phyloP scores from a whole-genome alignment of 2,888 invertebrate species.

The Tipula helvola region DNA sequence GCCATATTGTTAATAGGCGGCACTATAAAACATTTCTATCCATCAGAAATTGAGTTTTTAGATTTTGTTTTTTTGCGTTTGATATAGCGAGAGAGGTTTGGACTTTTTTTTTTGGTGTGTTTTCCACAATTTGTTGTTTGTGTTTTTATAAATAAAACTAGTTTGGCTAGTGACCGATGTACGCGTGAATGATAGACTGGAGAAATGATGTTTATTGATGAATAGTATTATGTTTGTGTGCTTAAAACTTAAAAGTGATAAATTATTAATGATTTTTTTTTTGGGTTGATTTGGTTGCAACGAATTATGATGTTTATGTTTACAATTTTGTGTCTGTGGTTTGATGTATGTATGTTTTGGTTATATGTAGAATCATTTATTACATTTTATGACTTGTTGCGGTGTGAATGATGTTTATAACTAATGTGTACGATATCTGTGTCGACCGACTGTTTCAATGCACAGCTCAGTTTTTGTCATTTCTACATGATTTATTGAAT shows the following conservation, averaged over 20 bases:
- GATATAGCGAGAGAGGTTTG: background rate
- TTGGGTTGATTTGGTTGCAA: background rate
- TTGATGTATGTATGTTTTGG: background rate
- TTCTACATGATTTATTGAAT: background rate
- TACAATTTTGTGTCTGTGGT: background rate
- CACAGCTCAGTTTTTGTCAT: background rate
- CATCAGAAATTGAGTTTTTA: slow-evolving; percentile 12
- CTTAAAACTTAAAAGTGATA: background rate
- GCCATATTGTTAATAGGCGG: slow-evolving; percentile 30
- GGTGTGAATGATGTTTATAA: background rate
- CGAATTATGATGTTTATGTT: slow-evolving; percentile 4
- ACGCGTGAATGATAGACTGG: background rate
- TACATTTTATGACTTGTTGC: background rate
- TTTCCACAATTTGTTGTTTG: background rate
- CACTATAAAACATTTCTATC: slow-evolving; percentile 16
- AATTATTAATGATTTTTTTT: background rate
- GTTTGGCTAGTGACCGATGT: background rate
- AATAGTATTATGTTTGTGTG: background rate
- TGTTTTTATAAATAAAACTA: background rate
- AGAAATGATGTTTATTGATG: background rate
- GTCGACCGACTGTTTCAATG: background rate
- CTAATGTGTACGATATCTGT: background rate
- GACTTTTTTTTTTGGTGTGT: background rate
- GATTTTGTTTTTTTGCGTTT: background rate
- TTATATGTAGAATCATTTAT: background rate